phyloP scores from a whole-genome alignment of 1,140 invertebrate genomes.

The Pantala flavescens region DNA sequence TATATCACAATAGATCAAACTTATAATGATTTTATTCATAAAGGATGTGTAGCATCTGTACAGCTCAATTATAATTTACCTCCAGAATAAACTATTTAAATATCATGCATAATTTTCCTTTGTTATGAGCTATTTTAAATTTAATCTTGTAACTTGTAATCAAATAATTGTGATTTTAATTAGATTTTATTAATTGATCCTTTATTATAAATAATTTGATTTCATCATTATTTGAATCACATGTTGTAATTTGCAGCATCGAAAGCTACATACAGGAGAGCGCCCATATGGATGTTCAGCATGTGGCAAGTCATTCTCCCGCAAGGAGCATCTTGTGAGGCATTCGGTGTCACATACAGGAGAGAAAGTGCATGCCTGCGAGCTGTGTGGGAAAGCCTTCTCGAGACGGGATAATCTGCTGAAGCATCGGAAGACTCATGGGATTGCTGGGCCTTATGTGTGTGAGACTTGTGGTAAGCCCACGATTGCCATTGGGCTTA shows the following conservation, averaged over 20 bases:
- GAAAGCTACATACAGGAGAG: constrained; percentile 66
- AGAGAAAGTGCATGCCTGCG: constrained; percentile 60
- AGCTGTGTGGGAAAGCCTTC: constrained; percentile 64
- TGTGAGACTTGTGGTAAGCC: constrained; percentile 58
- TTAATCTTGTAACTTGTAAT: too few relatives aligned
- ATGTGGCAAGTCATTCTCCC: constrained; percentile 61
- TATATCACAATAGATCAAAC: too few relatives aligned
- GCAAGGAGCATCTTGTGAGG: constrained; percentile 58
- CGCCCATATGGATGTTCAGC: constrained; percentile 56
- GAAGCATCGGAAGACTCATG: constrained; percentile 58
- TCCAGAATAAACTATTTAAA: too few relatives aligned
- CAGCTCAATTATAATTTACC: too few relatives aligned
- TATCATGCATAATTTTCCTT: too few relatives aligned
- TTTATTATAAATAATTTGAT: too few relatives aligned
- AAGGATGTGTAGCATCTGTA: too few relatives aligned
- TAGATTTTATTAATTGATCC: too few relatives aligned
- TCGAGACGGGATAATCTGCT: constrained; percentile 64
- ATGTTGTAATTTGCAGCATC: constrained; percentile 34
- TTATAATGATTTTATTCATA: too few relatives aligned
- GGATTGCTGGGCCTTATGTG: constrained; percentile 51
- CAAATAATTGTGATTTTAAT: too few relatives aligned
- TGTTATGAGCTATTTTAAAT: too few relatives aligned
- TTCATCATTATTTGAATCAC: too few relatives aligned
- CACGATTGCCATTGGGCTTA: background rate
- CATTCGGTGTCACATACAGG: constrained; percentile 66